phyloP scores from a whole-genome alignment of 2,888 invertebrate species.

The Serrognathus titanus region DNA sequence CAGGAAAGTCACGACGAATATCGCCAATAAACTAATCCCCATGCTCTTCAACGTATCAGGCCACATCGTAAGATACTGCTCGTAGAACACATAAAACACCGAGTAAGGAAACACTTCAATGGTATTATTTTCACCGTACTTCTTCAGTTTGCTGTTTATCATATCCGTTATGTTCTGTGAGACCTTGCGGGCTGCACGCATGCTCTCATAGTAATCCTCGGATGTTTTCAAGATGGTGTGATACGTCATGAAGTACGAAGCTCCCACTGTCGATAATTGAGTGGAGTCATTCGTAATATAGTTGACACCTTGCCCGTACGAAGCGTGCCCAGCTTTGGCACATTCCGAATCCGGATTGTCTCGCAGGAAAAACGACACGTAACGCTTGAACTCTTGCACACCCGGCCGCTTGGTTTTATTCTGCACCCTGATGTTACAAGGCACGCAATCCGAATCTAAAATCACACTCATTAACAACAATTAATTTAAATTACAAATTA shows the following conservation, averaged over 20 bases:
- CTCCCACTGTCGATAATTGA: slow-evolving; percentile 56
- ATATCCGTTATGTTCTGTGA: slow-evolving; percentile 78
- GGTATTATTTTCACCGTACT: slow-evolving; percentile 24
- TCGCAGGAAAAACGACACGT: slow-evolving; percentile 75
- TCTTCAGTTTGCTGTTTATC: slow-evolving; percentile 50
- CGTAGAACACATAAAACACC: slow-evolving; percentile 97
- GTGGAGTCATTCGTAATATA: slow-evolving; percentile 48
- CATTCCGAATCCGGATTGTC: slow-evolving; percentile 76
- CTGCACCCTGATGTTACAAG: slow-evolving; percentile 54
- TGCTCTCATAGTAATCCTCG: slow-evolving; percentile 83
- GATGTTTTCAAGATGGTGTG: slow-evolving; percentile 90
- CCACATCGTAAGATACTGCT: slow-evolving; percentile 97
- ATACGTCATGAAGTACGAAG: slow-evolving; percentile 92
- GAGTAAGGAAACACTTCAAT: slow-evolving; percentile 78
- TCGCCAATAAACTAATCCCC: slow-evolving; percentile 84
- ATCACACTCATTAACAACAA: background rate
- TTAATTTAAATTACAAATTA: background rate
- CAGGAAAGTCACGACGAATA: slow-evolving; percentile 89
- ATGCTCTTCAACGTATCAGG: slow-evolving; percentile 84
- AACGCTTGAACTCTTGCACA: slow-evolving; percentile 62
- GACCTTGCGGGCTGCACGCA: slow-evolving; percentile 78
- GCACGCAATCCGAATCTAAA: slow-evolving; percentile 18
- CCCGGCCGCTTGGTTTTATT: slow-evolving; percentile 59
- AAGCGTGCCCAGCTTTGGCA: slow-evolving; percentile 82
- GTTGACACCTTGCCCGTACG: slow-evolving; percentile 72